phyloP scores from a whole-genome alignment of 1,140 invertebrate genomes.

The Drosophila athabasca region DNA sequence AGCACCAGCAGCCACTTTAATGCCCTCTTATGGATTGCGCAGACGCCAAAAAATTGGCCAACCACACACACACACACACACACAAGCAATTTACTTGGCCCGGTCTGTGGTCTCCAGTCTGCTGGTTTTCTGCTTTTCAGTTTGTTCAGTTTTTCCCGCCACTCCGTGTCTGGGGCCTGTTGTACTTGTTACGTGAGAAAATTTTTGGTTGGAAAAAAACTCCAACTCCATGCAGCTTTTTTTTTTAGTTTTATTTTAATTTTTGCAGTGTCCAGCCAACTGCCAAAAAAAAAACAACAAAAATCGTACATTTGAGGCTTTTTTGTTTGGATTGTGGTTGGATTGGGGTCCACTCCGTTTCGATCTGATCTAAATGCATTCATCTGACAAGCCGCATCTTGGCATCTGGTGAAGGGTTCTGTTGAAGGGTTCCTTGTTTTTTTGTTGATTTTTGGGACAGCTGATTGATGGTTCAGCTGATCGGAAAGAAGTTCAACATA shows the following conservation, averaged over 20 bases:
- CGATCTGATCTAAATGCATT: slow-evolving; percentile 45
- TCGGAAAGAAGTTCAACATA: slow-evolving; percentile 28
- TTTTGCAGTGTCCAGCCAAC: slow-evolving; percentile 33
- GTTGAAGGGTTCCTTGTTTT: slow-evolving; percentile 11
- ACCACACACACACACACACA: slow-evolving; percentile 39
- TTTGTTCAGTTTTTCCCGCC: slow-evolving; percentile 49
- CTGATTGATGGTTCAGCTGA: slow-evolving; percentile 32
- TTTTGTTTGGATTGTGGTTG: slow-evolving; percentile 42
- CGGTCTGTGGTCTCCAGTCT: slow-evolving; percentile 14
- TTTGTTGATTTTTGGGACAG: slow-evolving; percentile 9
- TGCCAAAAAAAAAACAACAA: slow-evolving; percentile 62
- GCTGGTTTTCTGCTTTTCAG: slow-evolving; percentile 17
- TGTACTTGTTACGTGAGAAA: slow-evolving; percentile 80
- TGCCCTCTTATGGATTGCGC: slow-evolving; percentile 77
- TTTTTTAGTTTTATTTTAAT: slow-evolving; percentile 49
- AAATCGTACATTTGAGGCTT: slow-evolving; percentile 47
- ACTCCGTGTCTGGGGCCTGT: slow-evolving; percentile 33
- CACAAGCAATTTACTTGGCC: slow-evolving; percentile 55
- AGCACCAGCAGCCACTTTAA: slow-evolving; percentile 51
- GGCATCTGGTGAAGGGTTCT: background rate
- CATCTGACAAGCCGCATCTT: slow-evolving; percentile 47
- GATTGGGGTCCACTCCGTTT: no score
- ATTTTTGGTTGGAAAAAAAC: slow-evolving; percentile 61
- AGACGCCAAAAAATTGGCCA: slow-evolving; percentile 74
- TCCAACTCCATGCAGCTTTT: slow-evolving; percentile 26